Evolutionary conservation across 2,888 invertebrate genomes (phyloP).

Genomic region (Tenthredo scrophulariae): DNA sequence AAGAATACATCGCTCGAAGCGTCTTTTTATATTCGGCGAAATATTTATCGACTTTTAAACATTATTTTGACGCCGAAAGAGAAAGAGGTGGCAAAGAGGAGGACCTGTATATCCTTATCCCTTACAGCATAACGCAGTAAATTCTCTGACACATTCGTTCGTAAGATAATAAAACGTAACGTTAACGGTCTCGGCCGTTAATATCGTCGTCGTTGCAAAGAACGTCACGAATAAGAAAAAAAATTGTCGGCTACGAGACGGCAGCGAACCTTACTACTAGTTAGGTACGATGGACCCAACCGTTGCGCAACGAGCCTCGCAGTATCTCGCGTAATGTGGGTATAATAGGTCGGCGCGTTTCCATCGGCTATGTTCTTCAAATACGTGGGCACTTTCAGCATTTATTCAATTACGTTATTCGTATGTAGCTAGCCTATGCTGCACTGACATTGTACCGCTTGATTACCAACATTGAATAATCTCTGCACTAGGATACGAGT

Average conservation of each 20-base stretch:
- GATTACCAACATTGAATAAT: conserved; percentile 46
- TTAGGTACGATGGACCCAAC: background rate
- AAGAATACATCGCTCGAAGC: background rate
- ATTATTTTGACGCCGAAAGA: background rate
- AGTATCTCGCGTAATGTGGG: conserved; percentile 27
- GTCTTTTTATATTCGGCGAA: background rate
- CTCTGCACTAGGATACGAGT: conserved; percentile 11
- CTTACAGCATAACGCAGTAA: background rate
- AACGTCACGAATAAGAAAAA: background rate
- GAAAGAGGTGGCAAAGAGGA: background rate
- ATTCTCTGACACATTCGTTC: background rate
- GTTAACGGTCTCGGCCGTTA: conserved; percentile 18
- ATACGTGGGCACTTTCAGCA: conserved; percentile 39
- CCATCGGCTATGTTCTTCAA: conserved; percentile 27
- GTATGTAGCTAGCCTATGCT: background rate
- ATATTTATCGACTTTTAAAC: background rate
- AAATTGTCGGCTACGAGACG: background rate
- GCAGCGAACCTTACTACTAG: background rate
- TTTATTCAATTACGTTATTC: conserved; percentile 47
- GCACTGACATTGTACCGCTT: conserved; percentile 38
- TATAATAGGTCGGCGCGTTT: conserved; percentile 46
- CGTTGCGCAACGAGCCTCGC: conserved; percentile 29
- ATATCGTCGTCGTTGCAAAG: conserved; percentile 40
- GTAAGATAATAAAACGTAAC: background rate
- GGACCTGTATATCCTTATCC: background rate